Evolutionary conservation across 2,797 vertebrate genomes (phyloP).

Genomic region (Schizopygopsis pylzovi): DNA sequence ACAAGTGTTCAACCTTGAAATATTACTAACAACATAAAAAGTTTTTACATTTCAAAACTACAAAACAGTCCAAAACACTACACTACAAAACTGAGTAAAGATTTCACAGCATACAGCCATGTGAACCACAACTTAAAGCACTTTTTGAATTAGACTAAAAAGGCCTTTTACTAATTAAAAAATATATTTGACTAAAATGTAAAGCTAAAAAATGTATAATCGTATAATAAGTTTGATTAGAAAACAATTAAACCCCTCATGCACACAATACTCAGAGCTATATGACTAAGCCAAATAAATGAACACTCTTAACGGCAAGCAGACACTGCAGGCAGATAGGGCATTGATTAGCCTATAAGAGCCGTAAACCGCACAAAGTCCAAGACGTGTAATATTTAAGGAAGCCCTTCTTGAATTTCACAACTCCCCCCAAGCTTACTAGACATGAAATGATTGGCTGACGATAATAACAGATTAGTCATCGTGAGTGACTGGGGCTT

Average conservation of each 20-base stretch:
- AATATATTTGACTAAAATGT: background rate
- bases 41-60: background rate
- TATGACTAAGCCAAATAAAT: conserved; percentile 55
- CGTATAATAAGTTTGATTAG: conserved; percentile 42
- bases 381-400: conserved; percentile 65
- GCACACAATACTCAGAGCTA: conserved; percentile 42
- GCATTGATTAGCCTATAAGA: conserved; percentile 57
- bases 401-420: conserved; percentile 60
- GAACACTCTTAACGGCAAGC: conserved; percentile 44
- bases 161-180: background rate
- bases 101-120: background rate
- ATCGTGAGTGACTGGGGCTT: conserved; percentile 64
- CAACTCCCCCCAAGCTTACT: conserved; percentile 50
- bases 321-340: conserved; percentile 52
- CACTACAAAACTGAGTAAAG: background rate
- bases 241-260: conserved; percentile 57
- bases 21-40: background rate
- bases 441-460: conserved; percentile 64
- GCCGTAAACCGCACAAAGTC: conserved; percentile 47
- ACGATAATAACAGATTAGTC: conserved; percentile 68
- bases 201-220: background rate
- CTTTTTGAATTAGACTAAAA: background rate
- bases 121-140: background rate
- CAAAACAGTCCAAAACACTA: no score
- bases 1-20: background rate